Evolutionary conservation across 2,113 vertebrate genomes (phyloP).

Genomic region (Anhinga rufa): DNA sequence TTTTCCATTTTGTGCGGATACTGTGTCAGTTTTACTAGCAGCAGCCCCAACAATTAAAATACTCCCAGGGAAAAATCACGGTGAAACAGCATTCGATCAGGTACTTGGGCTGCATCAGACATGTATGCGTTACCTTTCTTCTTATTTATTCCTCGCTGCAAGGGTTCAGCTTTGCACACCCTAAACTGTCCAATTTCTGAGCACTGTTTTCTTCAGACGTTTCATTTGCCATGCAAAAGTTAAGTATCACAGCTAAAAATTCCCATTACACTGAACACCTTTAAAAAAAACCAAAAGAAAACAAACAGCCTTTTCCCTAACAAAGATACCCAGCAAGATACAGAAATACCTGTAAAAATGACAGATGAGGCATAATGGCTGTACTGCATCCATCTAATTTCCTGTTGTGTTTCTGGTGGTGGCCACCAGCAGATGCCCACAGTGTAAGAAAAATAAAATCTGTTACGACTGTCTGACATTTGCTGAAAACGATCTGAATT

Average conservation of each 20-base stretch:
- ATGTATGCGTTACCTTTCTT: background rate
- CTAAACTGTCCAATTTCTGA: background rate
- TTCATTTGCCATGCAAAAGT: background rate
- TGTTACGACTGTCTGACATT: background rate
- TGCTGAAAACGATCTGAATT: background rate
- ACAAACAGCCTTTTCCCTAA: background rate
- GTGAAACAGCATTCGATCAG: background rate
- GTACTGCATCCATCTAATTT: background rate
- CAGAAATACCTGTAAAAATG: background rate
- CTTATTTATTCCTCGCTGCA: background rate
- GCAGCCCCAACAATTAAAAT: background rate
- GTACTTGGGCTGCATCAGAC: background rate
- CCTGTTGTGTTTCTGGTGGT: background rate
- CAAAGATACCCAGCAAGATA: background rate
- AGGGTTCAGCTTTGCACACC: background rate
- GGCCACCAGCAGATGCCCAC: background rate
- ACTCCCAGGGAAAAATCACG: background rate
- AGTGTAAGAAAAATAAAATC: background rate
- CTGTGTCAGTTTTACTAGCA: background rate
- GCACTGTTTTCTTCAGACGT: background rate
- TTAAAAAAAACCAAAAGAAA: background rate
- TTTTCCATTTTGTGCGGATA: background rate
- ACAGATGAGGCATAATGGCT: background rate
- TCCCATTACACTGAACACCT: background rate
- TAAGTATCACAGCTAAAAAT: background rate